Evolutionary conservation across 2,113 vertebrate genomes (phyloP).

Genomic region (Rallus limicola): DNA sequence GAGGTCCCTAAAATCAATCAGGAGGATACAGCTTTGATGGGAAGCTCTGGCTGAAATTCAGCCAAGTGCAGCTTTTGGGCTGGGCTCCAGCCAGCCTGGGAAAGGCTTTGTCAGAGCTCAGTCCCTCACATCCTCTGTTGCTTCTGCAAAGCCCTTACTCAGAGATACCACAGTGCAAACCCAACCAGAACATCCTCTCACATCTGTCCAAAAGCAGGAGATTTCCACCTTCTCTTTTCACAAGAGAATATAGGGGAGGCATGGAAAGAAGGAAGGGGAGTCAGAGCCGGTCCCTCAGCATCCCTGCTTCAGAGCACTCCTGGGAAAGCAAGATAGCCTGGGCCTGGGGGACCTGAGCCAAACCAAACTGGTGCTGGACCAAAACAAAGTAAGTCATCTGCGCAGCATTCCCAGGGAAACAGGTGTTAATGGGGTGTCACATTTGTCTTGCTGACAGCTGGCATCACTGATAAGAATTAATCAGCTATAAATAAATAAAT

Average conservation of each 20-base stretch:
- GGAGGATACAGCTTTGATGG: not conserved
- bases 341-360: not conserved
- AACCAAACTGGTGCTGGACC: not conserved
- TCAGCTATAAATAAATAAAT: constrained; percentile 32
- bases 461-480: constrained; percentile 21
- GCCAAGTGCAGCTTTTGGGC: not conserved
- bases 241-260: not conserved
- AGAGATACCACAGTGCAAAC: not conserved
- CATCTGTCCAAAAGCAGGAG: not conserved
- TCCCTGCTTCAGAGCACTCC: not conserved
- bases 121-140: not conserved
- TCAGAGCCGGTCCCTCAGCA: not conserved
- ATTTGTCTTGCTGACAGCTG: constrained; percentile 38
- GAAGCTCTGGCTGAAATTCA: not conserved
- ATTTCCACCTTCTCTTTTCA: not conserved
- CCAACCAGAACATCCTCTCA: not conserved
- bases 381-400: not conserved
- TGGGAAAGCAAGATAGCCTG: not conserved
- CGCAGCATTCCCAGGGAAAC: not conserved
- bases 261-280: not conserved
- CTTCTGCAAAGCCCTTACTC: not conserved
- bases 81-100: not conserved
- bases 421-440: constrained; percentile 5
- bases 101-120: not conserved
- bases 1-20: not conserved